Evolutionary conservation across 2,888 invertebrate species (phyloP).

Genomic region (Phyto melanocephala): DNA sequence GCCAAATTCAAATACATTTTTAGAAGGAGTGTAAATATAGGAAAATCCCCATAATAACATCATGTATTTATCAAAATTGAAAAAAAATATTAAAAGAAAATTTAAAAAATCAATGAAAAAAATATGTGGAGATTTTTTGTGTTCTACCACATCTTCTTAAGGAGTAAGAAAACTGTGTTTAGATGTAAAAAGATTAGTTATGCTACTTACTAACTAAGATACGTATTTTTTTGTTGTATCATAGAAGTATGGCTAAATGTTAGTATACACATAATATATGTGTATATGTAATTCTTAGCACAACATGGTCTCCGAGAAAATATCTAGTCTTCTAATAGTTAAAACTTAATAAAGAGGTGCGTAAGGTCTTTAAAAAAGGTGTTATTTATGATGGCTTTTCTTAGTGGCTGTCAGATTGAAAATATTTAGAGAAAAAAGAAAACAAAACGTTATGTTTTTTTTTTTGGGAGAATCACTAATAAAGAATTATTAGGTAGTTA

Average conservation of each 20-base stretch:
- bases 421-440: background rate
- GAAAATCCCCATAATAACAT: constrained; percentile 15
- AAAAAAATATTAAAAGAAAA: background rate
- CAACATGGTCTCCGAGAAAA: background rate
- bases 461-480: background rate
- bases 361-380: constrained; percentile 59
- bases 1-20: constrained; percentile 45
- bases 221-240: constrained; percentile 1
- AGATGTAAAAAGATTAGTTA: constrained; percentile 59
- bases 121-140: constrained; percentile 4
- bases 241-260: no score
- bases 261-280: no score
- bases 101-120: constrained; percentile 52
- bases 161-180: constrained; percentile 30
- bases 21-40: constrained; percentile 46
- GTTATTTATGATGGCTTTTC: constrained; percentile 62
- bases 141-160: background rate
- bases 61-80: constrained; percentile 1
- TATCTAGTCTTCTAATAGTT: constrained; percentile 35
- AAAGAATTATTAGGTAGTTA: constrained; percentile 5
- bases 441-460: background rate
- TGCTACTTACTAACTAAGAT: constrained; percentile 53
- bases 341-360: constrained; percentile 60
- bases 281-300: background rate
- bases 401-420: constrained; percentile 36